Percentiles rank a stretch among this genome's conserved stretches.
Evolutionary conservation across 92 coral and sea anemone genomes (phyloP).

Genomic region (Palythoa grandiflora): DNA sequence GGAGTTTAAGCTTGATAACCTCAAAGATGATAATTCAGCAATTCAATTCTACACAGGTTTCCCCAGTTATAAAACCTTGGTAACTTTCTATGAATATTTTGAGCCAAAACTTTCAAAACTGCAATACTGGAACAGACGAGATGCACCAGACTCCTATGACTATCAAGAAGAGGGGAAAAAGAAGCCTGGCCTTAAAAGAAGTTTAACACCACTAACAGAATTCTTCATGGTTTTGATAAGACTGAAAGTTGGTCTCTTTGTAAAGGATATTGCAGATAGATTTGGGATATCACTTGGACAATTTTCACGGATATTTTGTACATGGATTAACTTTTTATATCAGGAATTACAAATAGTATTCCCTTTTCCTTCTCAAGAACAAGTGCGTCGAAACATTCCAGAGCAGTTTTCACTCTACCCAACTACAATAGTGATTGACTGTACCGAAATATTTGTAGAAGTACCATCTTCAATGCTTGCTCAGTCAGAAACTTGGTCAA

Average conservation of each 20-base stretch:
- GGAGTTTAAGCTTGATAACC: background rate
- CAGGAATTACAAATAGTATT: background rate
- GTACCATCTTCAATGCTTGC: conserved; percentile 36
- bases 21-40: background rate
- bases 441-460: conserved; percentile 29
- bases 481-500: conserved; percentile 40
- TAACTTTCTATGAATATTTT: background rate
- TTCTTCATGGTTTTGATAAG: conserved; percentile 29
- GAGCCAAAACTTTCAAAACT: conserved; percentile 56
- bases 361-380: background rate
- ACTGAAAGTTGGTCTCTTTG: conserved; percentile 37
- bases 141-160: conserved; percentile 50
- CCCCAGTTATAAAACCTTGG: background rate
- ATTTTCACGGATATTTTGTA: background rate
- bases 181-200: conserved; percentile 55
- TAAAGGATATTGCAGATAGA: background rate
- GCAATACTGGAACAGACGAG: conserved; percentile 61
- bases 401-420: background rate
- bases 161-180: conserved; percentile 64
- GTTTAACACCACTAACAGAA: background rate
- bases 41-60: conserved; percentile 16
- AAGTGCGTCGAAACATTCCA: background rate
- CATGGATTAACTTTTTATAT: conserved; percentile 17
- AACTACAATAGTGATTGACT: conserved; percentile 3
- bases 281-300: conserved; percentile 2